phyloP scores from a whole-genome alignment of 2,797 vertebrate species.

The Oceanodroma leucorhoa region DNA sequence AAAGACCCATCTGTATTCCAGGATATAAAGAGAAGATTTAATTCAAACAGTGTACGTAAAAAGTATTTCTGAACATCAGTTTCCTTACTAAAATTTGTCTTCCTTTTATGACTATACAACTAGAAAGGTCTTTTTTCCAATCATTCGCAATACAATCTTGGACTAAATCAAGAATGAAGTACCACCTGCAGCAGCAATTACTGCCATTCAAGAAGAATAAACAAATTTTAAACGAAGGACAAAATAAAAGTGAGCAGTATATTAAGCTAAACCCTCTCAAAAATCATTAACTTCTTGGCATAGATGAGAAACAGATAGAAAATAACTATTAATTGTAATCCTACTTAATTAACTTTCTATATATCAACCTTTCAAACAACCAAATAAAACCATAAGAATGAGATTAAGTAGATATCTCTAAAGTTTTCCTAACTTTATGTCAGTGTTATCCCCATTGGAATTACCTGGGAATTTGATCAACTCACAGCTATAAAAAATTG shows the following conservation, averaged over 20 bases:
- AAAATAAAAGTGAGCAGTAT: background rate
- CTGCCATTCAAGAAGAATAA: background rate
- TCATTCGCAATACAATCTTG: background rate
- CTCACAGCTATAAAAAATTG: background rate
- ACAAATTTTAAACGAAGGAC: background rate
- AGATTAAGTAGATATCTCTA: constrained; percentile 9
- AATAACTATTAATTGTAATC: background rate
- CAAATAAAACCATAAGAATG: constrained; percentile 25
- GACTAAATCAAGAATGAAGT: background rate
- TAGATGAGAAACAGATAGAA: background rate
- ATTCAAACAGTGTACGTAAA: background rate
- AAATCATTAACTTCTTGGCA: background rate
- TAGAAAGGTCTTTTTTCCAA: background rate
- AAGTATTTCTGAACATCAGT: background rate
- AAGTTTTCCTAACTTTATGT: constrained; percentile 53
- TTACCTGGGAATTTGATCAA: constrained; percentile 60
- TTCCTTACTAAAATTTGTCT: background rate
- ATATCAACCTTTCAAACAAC: constrained; percentile 27
- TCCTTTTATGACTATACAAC: background rate
- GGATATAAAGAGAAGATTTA: background rate
- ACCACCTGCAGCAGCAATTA: background rate
- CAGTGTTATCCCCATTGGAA: constrained; percentile 9
- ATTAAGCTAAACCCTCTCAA: background rate
- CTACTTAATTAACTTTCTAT: background rate
- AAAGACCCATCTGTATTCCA: background rate